A percentile compares a stretch with the other conserved stretches of the same genome.
These are phyloP conservation scores for Stegodyphus mimosarum DNA, from an alignment of 1,140 invertebrate genomes.

Conservation along the genomic window DNA sequence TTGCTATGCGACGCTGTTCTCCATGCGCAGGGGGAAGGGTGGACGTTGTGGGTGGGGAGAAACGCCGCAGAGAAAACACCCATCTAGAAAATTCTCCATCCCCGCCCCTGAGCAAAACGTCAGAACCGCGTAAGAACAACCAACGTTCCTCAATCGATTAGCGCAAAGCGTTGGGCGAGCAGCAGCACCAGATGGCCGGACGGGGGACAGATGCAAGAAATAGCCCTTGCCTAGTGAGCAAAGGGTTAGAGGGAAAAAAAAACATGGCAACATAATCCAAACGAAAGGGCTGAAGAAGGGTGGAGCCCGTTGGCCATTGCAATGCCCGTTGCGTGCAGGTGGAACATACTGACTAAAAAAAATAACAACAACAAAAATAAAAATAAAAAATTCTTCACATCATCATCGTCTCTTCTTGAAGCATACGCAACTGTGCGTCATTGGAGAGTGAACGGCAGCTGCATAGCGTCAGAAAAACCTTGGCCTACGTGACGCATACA, in stretches of 20 bases:
- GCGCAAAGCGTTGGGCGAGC: neutral
- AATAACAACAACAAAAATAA: neutral
- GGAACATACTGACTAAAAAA: neutral
- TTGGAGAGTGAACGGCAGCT: slow-evolving; percentile 13
- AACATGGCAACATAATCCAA: neutral
- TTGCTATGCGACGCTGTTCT: too few species aligned
- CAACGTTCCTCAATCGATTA: neutral
- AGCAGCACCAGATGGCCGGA: slow-evolving; percentile 8
- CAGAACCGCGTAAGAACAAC: neutral
- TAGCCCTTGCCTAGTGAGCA: neutral
- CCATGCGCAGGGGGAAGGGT: too few species aligned
- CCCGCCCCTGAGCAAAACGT: neutral
- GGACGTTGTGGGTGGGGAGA: too few species aligned
- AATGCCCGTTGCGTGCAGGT: slow-evolving; percentile 23
- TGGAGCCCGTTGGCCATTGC: slow-evolving; percentile 11
- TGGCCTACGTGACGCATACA: slow-evolving; percentile 7
- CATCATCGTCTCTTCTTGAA: neutral
- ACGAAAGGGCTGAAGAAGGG: slow-evolving; percentile 15
- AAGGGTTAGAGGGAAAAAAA: neutral
- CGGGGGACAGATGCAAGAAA: neutral
- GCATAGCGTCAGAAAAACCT: slow-evolving; percentile 14
- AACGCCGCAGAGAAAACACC: too few species aligned
- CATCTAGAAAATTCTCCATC: too few species aligned
- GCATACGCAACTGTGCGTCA: neutral
- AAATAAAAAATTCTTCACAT: neutral